phyloP scores from a whole-genome alignment of 92 coral and sea anemone species.

The Scolanthus callimorphus region DNA sequence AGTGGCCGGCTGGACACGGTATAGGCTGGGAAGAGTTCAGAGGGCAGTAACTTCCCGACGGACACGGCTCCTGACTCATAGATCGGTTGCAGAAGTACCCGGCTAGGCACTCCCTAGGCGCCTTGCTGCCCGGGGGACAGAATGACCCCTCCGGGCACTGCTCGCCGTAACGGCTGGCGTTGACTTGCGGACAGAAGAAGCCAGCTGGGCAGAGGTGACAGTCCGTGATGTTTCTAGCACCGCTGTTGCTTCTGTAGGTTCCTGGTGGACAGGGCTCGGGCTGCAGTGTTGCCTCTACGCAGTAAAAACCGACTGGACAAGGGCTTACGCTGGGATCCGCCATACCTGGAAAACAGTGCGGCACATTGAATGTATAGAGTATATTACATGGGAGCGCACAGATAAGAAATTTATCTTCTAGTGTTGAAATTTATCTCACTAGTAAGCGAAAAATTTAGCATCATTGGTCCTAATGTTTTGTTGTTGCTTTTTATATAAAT shows the following conservation, averaged over 20 bases:
- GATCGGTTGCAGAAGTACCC: conserved; percentile 89
- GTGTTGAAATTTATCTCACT: too few species aligned
- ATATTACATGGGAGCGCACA: too few species aligned
- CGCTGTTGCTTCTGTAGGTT: conserved; percentile 74
- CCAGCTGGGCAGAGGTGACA: conserved; percentile 93
- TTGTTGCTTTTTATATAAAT: too few species aligned
- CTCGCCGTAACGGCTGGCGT: conserved; percentile 67
- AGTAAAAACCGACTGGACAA: conserved; percentile 89
- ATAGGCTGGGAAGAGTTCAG: conserved; percentile 60
- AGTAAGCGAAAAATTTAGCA: too few species aligned
- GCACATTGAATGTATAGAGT: too few species aligned
- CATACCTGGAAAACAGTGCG: conserved; percentile 63
- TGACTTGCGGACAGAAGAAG: conserved; percentile 61
- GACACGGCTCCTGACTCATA: conserved; percentile 78
- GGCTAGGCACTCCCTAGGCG: conserved; percentile 61
- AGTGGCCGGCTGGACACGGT: conserved; percentile 82
- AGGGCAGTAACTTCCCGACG: conserved; percentile 87
- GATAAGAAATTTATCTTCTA: too few species aligned
- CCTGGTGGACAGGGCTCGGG: conserved; percentile 91
- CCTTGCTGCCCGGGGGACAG: conserved; percentile 86
- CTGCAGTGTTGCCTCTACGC: conserved; percentile 61
- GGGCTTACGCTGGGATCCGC: conserved; percentile 72
- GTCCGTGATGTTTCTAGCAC: conserved; percentile 72
- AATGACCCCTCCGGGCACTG: conserved; percentile 84
- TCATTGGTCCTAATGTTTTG: too few species aligned